phyloP scores from a whole-genome alignment of 2,113 vertebrate species.

The Triplophysa dalaica region DNA sequence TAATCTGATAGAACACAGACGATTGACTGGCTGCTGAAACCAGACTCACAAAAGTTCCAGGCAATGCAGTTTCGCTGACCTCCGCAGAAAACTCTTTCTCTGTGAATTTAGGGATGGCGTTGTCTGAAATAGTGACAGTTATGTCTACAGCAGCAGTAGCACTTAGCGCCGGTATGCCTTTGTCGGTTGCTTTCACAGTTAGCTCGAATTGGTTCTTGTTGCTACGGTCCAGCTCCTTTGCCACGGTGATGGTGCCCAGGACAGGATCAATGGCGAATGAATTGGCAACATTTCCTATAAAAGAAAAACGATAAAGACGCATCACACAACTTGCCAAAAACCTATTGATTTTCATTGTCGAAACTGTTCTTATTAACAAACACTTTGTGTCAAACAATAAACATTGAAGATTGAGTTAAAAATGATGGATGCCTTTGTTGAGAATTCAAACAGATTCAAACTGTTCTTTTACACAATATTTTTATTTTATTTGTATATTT shows the following conservation, averaged over 20 bases:
- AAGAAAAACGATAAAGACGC: slow-evolving; percentile 39
- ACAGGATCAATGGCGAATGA: slow-evolving; percentile 87
- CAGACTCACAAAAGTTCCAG: slow-evolving; percentile 86
- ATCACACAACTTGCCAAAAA: slow-evolving; percentile 25
- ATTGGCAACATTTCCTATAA: slow-evolving; percentile 91
- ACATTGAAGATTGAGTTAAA: not conserved
- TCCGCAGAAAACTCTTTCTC: slow-evolving; percentile 86
- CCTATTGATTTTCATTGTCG: not conserved
- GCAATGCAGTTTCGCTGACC: slow-evolving; percentile 80
- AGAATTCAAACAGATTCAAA: not conserved
- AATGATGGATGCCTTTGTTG: not conserved
- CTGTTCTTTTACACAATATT: not conserved
- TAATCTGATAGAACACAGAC: slow-evolving; percentile 92
- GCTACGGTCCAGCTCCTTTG: slow-evolving; percentile 88
- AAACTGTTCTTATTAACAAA: not conserved
- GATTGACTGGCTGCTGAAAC: slow-evolving; percentile 88
- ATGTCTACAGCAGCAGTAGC: slow-evolving; percentile 82
- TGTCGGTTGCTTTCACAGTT: slow-evolving; percentile 86
- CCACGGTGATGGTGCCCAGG: slow-evolving; percentile 85
- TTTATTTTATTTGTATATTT: not conserved
- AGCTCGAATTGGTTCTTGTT: slow-evolving; percentile 86
- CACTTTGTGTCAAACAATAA: not conserved
- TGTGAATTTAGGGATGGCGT: slow-evolving; percentile 87
- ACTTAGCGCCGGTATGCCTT: slow-evolving; percentile 81
- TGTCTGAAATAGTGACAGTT: slow-evolving; percentile 88